These are phyloP conservation scores for Ceramica pisi DNA, from an alignment of 2,888 invertebrate genomes.

Conservation along the genomic window DNA sequence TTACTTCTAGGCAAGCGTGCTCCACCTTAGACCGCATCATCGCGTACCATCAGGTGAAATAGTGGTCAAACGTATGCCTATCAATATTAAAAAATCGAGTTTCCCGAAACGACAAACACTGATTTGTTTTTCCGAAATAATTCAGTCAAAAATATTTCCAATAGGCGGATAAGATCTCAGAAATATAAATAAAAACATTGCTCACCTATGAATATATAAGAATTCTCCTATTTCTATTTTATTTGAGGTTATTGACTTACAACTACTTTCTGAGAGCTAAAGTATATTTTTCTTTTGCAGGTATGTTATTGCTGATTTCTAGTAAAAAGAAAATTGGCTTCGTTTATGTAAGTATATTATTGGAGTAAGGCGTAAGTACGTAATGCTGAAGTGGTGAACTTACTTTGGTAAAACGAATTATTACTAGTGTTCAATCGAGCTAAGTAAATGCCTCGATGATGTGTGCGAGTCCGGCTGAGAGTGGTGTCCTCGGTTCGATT, in stretches of 20 bases:
- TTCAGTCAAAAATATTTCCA: not conserved
- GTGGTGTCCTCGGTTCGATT: not conserved
- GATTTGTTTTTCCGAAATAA: not conserved
- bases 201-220: not conserved
- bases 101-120: no score
- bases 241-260: conserved; percentile 9
- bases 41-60: no score
- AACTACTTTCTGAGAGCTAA: conserved; percentile 4
- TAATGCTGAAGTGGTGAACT: not conserved
- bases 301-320: conserved; percentile 39
- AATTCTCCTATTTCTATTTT: not conserved
- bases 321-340: not conserved
- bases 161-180: not conserved
- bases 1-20: no score
- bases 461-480: not conserved
- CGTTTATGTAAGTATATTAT: conserved; percentile 32
- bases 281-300: conserved; percentile 37
- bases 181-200: conserved; percentile 5
- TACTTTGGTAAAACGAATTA: not conserved
- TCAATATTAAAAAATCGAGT: no score
- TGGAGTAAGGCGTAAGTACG: not conserved
- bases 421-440: not conserved
- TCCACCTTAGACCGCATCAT: no score
- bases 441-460: not conserved
- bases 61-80: no score